These are phyloP conservation scores for Pseudopipra pipra DNA, from an alignment of 2,113 vertebrate species.

Conservation along the genomic window DNA sequence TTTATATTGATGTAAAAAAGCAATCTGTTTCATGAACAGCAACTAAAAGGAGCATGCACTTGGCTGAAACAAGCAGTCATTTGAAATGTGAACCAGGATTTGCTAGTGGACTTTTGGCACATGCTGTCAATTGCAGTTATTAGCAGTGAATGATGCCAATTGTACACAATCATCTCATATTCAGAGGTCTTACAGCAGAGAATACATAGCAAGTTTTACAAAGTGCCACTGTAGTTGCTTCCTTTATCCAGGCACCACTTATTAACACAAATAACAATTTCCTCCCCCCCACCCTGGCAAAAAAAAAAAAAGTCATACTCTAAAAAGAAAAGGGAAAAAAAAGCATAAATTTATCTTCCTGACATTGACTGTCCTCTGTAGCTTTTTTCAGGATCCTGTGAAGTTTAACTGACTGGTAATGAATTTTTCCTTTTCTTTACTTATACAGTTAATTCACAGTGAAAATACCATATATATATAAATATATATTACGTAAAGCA, in stretches of 20 bases:
- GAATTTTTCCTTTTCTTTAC: background rate
- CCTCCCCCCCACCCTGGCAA: fast-evolving
- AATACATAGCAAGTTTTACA: background rate
- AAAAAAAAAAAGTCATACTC: background rate
- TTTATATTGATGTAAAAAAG: background rate
- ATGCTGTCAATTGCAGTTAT: background rate
- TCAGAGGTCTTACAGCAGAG: background rate
- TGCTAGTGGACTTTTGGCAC: background rate
- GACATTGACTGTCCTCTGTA: background rate
- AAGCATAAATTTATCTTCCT: background rate
- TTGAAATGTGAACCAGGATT: background rate
- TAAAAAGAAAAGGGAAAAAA: background rate
- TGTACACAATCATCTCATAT: background rate
- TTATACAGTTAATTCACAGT: background rate
- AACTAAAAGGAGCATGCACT: background rate
- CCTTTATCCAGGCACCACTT: background rate
- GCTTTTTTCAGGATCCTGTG: background rate
- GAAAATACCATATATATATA: background rate
- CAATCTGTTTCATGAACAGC: background rate
- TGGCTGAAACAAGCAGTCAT: background rate
- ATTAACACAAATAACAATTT: background rate
- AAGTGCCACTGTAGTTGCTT: background rate
- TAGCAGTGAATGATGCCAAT: background rate
- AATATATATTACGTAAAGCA: background rate
- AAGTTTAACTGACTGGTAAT: background rate